A percentile compares a stretch with the other conserved stretches of the same genome.
phyloP scores from a whole-genome alignment of 2,113 vertebrate genomes.

The Upupa epops region DNA sequence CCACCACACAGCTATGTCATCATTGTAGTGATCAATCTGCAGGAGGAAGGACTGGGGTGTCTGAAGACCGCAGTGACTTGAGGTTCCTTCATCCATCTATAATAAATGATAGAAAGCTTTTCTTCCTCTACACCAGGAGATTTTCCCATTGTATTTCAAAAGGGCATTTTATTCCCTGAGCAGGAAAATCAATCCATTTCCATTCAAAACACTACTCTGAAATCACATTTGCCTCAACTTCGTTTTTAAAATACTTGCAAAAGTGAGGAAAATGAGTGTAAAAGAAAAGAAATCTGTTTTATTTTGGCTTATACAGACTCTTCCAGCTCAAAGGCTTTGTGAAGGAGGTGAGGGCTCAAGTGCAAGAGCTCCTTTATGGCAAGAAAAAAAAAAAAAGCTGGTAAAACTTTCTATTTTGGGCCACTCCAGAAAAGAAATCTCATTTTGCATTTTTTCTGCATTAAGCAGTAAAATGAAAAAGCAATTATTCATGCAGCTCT shows the following conservation, averaged over 20 bases:
- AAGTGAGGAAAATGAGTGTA: neutral
- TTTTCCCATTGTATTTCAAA: conserved; percentile 12
- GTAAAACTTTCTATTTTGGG: conserved; percentile 14
- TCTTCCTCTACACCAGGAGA: neutral
- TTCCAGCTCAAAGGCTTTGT: neutral
- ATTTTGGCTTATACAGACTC: neutral
- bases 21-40: neutral
- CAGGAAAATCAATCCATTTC: conserved; percentile 16
- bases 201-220: neutral
- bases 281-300: conserved; percentile 9
- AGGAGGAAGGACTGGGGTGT: neutral
- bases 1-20: neutral
- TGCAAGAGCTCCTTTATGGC: neutral
- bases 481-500: conserved; percentile 55
- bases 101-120: neutral
- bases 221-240: neutral
- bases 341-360: neutral
- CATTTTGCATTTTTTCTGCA: neutral
- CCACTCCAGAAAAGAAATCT: neutral
- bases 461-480: conserved; percentile 42
- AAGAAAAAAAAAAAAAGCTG: neutral
- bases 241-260: neutral
- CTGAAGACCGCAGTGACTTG: neutral
- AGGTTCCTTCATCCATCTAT: conserved; percentile 26
- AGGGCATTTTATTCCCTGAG: neutral